These are phyloP conservation scores for Aphis gossypii DNA, from an alignment of 1,140 invertebrate species.

Conservation along the genomic window DNA sequence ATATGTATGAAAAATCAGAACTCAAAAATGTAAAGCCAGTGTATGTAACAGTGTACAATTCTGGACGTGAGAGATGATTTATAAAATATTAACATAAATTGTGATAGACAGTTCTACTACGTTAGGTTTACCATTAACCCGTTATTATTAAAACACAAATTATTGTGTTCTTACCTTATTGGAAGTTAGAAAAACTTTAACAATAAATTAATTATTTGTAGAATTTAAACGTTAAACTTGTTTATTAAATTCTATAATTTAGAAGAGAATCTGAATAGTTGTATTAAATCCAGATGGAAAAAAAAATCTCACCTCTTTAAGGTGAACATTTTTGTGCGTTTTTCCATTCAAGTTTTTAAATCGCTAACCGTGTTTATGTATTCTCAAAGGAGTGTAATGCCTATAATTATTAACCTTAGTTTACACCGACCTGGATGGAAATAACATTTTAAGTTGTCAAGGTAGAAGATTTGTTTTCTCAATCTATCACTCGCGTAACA, in stretches of 20 bases:
- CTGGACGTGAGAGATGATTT: no score
- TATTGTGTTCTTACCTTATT: no score
- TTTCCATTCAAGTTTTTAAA: background rate
- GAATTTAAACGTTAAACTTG: background rate
- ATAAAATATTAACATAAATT: no score
- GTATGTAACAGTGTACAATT: no score
- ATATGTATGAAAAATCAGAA: no score
- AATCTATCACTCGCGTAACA: background rate
- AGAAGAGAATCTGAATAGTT: background rate
- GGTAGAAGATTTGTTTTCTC: slow-evolving; percentile 23
- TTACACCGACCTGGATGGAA: background rate
- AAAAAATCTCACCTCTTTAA: background rate
- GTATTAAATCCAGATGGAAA: no score
- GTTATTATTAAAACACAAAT: no score
- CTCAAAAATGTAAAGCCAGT: no score
- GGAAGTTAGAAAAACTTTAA: no score
- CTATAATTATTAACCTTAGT: background rate
- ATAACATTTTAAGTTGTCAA: background rate
- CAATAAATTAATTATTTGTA: no score
- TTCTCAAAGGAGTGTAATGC: background rate
- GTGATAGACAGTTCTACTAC: no score
- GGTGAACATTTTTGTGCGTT: background rate
- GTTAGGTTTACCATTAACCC: no score
- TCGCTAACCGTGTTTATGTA: background rate
- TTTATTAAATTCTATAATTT: background rate